phyloP scores from a whole-genome alignment of 2,797 vertebrate species.

The Hoplostethus mediterraneus region DNA sequence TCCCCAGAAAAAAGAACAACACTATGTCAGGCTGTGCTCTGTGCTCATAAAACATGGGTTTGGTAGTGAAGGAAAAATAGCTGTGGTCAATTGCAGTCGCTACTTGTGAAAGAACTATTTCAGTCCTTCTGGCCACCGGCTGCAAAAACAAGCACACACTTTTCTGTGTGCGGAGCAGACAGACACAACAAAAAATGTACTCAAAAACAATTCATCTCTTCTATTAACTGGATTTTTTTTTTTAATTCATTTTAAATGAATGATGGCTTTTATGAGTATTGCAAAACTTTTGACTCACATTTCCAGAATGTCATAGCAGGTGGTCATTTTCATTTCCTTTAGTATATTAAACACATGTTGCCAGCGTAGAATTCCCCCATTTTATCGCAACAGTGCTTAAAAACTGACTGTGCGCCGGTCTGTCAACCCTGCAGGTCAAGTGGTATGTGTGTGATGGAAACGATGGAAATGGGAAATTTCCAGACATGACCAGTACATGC shows the following conservation, averaged over 20 bases:
- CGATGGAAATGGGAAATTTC: neutral
- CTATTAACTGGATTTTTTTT: conserved; percentile 39
- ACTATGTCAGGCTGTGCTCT: conserved; percentile 17
- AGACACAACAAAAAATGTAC: neutral
- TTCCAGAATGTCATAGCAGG: neutral
- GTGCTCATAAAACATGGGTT: conserved; percentile 26
- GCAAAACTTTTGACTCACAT: conserved; percentile 25
- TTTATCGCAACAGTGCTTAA: neutral
- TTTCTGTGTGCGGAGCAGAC: conserved; percentile 23
- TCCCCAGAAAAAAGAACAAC: conserved; percentile 37
- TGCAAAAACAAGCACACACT: neutral
- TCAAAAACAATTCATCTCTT: neutral
- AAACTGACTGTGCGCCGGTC: neutral
- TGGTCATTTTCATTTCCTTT: conserved; percentile 6
- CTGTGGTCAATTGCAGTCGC: conserved; percentile 11
- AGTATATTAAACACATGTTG: neutral
- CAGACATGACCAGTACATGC: too few species aligned
- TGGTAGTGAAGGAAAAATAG: conserved; percentile 17
- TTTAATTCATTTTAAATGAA: conserved; percentile 6
- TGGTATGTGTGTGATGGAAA: too few species aligned
- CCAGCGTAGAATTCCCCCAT: neutral
- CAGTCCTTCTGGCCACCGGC: conserved; percentile 1
- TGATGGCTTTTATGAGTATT: conserved; percentile 14
- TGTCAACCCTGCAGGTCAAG: neutral
- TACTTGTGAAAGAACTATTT: neutral